Conservation (phyloP, 2,113 vertebrate genomes). For the Echinops telfairi region DNA sequence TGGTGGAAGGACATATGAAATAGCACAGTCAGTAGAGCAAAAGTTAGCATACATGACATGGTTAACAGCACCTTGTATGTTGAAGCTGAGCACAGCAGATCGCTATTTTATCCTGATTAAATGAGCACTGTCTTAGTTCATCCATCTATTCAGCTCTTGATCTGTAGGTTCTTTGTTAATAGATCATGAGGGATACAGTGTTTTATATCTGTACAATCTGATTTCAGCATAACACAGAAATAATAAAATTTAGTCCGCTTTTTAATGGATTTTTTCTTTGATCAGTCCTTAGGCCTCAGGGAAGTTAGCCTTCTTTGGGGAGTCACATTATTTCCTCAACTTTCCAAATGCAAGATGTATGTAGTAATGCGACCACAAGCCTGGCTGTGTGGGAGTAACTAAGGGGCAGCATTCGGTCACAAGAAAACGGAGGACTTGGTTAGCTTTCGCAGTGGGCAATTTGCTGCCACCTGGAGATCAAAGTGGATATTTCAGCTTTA, state of each 20-base stretch:
- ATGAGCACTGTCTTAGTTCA: neutral
- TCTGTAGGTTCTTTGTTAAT: neutral
- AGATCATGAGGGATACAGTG: neutral
- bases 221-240: neutral
- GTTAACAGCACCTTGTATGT: neutral
- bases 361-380: neutral
- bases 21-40: neutral
- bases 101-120: neutral
- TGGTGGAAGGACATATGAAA: neutral
- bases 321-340: neutral
- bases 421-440: neutral
- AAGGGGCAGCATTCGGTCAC: neutral
- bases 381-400: neutral
- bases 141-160: no score
- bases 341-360: neutral
- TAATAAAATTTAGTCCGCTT: neutral
- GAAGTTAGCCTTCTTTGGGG: neutral
- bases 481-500: conserved; percentile 40
- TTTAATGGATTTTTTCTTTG: neutral
- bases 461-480: conserved; percentile 43
- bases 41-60: neutral
- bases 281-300: neutral
- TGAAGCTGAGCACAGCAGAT: neutral
- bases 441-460: neutral
- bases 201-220: neutral